These are phyloP conservation scores for Anolis sagrei DNA, from an alignment of 2,113 vertebrate species.

Conservation along the genomic window DNA sequence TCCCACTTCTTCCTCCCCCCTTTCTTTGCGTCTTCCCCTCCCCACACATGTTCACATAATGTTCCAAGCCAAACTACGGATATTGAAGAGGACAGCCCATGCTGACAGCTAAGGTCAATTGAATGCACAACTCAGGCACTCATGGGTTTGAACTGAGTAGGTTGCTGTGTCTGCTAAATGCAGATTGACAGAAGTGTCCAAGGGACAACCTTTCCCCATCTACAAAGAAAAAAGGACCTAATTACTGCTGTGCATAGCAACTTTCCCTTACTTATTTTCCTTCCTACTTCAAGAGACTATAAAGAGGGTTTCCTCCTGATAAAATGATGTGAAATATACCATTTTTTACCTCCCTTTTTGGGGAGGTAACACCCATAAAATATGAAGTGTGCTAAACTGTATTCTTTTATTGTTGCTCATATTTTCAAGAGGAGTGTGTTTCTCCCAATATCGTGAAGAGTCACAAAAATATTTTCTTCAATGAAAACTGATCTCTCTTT, in stretches of 20 bases:
- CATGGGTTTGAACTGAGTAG: conserved; percentile 54
- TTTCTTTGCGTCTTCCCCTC: conserved; percentile 27
- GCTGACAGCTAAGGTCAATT: conserved; percentile 73
- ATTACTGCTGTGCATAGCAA: conserved; percentile 63
- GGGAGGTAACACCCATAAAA: neutral
- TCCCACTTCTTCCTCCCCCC: conserved; percentile 11
- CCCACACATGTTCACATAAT: neutral
- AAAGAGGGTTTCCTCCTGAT: neutral
- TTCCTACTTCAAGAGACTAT: neutral
- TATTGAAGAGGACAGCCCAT: conserved; percentile 63
- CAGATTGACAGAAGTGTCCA: conserved; percentile 67
- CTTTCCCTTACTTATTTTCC: neutral
- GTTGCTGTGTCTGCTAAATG: conserved; percentile 64
- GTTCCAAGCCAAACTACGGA: conserved; percentile 40
- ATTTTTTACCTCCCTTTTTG: too few species aligned
- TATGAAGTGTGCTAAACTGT: neutral
- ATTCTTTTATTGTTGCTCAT: neutral
- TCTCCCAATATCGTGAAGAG: neutral
- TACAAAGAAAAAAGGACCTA: conserved; percentile 58
- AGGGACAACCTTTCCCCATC: conserved; percentile 62
- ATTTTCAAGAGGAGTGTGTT: neutral
- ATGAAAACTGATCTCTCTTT: neutral
- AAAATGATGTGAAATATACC: neutral
- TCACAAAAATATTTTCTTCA: neutral
- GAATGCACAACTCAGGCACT: conserved; percentile 45